Base-by-base conservation (phyloP, 2,113 vertebrate genomes). In the Esox niger region DNA sequence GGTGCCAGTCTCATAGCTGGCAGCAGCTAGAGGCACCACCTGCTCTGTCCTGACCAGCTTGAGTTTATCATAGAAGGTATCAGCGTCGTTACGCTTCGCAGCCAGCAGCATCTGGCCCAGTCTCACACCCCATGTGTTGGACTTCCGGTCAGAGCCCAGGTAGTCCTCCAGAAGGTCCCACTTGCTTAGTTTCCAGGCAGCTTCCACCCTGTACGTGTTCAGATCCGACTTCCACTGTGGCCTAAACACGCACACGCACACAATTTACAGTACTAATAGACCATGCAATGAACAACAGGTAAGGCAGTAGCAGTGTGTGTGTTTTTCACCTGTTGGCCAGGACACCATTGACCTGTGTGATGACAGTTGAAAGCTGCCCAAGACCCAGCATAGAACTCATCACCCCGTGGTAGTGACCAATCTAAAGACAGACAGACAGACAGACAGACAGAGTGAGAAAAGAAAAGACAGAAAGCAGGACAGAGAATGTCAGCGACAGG, bases 321-420 rank as follows among this genome's bases (percentile, higher is more conserved):
- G 33, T 62, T 32, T 8, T 63, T 84, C 90, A 97, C 97, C 94
- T 97, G 90, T 91, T 95, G 32, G 94, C 94, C 87, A 99, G 89
- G 0, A 98, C 94, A 83, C 97, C 97, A 74, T 98, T 98, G 76
- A 98, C 95, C 81, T 98, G 96, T 46, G 97, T 97, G 79, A 98
- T 96, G 66, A 98, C 95, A 38, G 97, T 96, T 47, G 97, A 98
- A 33, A 99, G 90, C 75, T 98, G 96, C 57, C 97, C 97, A 64
- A 99, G 94, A 35, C 96, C 97, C 62, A 98, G 88, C 94, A 98
- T 97, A 29, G 97, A 99, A 66, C 94, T 97, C 91, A 99, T 95
- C 32, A 98, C 93, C 56, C 97, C 96, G 67, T 97, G 96, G 82
- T 98, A 97, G 87, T 99, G 96, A 83, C 93, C 88, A 8, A 98